Conservation (phyloP, 2,797 vertebrate species). For the Myripristis murdjan region DNA sequence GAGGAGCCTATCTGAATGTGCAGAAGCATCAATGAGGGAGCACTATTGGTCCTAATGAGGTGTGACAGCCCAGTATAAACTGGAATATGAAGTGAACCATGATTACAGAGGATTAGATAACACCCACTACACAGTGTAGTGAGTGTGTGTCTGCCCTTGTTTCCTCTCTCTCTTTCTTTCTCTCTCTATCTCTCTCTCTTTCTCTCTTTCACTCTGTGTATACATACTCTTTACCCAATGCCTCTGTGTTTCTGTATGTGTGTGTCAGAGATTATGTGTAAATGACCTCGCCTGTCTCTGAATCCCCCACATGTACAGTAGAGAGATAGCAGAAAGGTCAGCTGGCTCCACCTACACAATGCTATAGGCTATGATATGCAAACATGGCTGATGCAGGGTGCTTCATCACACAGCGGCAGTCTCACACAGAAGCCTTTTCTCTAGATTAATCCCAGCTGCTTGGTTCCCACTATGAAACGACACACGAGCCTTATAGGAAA, state of each 20-base stretch:
- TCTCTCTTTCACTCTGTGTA: constrained; percentile 42
- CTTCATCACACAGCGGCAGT: constrained; percentile 77
- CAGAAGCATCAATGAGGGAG: constrained; percentile 70
- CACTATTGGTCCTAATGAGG: constrained; percentile 74
- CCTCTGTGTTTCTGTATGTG: constrained; percentile 53
- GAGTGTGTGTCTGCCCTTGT: constrained; percentile 68
- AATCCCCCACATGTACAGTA: constrained; percentile 46
- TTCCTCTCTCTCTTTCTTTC: constrained; percentile 44
- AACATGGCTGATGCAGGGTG: constrained; percentile 79
- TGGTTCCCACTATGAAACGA: constrained; percentile 44
- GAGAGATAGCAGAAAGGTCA: constrained; percentile 78
- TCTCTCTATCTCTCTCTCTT: constrained; percentile 37
- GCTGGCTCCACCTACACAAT: constrained; percentile 78
- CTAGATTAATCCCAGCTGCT: constrained; percentile 74
- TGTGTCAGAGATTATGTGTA: constrained; percentile 12
- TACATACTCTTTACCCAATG: constrained; percentile 64
- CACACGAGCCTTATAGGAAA: constrained; percentile 29
- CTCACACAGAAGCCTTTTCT: constrained; percentile 71
- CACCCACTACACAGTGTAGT: constrained; percentile 69
- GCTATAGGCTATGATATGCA: constrained; percentile 76
- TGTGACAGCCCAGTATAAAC: constrained; percentile 79
- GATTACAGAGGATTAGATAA: constrained; percentile 82
- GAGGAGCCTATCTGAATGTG: constrained; percentile 55
- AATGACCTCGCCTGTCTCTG: constrained; percentile 39
- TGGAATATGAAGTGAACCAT: constrained; percentile 82